A percentile compares a stretch with the other conserved stretches of the same genome.
Conservation (phyloP, 2,888 invertebrate species). For the Plagiodera versicolora region DNA sequence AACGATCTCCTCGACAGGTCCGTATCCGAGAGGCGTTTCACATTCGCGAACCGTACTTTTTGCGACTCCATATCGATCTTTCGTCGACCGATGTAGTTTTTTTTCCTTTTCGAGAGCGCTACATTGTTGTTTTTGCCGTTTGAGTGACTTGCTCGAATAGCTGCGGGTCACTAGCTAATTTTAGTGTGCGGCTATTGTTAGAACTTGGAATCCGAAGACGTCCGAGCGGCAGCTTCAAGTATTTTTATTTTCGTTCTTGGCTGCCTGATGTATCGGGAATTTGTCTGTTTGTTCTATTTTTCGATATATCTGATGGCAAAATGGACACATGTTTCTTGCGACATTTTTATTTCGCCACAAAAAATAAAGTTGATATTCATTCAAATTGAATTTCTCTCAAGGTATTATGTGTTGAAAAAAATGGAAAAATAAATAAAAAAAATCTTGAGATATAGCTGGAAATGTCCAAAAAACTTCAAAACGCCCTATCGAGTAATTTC, state of each 20-base stretch:
- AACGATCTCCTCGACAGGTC: slow-evolving; percentile 59
- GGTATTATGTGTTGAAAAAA: too few species aligned
- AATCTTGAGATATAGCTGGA: too few species aligned
- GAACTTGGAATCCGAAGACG: slow-evolving; percentile 30
- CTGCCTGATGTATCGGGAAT: slow-evolving; percentile 10
- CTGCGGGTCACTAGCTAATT: slow-evolving; percentile 49
- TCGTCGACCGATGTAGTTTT: not conserved
- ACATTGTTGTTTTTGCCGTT: slow-evolving; percentile 17
- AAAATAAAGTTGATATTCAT: too few species aligned
- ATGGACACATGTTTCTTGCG: too few species aligned
- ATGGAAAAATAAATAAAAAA: too few species aligned
- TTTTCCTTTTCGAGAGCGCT: not conserved
- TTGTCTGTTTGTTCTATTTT: slow-evolving; percentile 4
- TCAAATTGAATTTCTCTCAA: too few species aligned
- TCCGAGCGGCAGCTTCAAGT: slow-evolving; percentile 40
- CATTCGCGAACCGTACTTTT: slow-evolving; percentile 10
- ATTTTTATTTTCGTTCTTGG: slow-evolving; percentile 37
- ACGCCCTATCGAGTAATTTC: too few species aligned
- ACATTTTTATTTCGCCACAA: not conserved
- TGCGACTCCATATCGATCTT: slow-evolving; percentile 34
- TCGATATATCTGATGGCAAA: not conserved
- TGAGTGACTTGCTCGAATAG: slow-evolving; percentile 39
- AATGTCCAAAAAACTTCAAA: too few species aligned
- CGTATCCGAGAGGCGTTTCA: not conserved
- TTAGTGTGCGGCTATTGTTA: slow-evolving; percentile 49